Conservation (phyloP, 2,113 vertebrate genomes). For the Campylomormyrus tamandua region DNA sequence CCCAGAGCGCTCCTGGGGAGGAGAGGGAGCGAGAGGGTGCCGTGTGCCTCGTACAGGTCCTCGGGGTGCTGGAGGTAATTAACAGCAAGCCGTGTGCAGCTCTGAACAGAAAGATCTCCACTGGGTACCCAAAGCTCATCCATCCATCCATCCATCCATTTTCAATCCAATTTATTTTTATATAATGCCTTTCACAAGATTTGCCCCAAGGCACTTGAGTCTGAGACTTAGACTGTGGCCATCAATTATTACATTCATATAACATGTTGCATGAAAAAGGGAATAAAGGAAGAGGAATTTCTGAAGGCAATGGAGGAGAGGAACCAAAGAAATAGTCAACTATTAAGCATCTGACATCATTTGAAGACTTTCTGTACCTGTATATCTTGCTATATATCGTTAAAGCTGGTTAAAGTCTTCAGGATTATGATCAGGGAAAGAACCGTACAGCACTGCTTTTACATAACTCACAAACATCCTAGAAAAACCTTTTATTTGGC, state of each 20-base stretch:
- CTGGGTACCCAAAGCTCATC: neutral
- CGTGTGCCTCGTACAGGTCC: neutral
- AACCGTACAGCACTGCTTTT: neutral
- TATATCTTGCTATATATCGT: neutral
- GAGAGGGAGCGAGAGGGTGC: neutral
- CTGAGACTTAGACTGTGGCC: neutral
- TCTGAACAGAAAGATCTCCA: neutral
- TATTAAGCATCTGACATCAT: neutral
- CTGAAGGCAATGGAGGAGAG: neutral
- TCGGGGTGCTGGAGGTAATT: neutral
- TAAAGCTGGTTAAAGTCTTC: neutral
- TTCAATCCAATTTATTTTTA: neutral
- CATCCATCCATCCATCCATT: neutral
- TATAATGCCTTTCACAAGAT: neutral
- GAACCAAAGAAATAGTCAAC: neutral
- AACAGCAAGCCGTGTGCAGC: neutral
- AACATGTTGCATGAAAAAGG: neutral
- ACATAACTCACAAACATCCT: neutral
- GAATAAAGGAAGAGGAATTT: neutral
- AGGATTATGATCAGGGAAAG: neutral
- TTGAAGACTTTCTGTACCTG: neutral
- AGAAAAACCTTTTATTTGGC: neutral
- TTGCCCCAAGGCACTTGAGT: neutral
- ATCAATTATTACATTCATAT: neutral
- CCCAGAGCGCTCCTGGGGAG: neutral